Percentiles rank a stretch among this genome's conserved stretches.
Conservation (phyloP, 2,888 invertebrate genomes). For the Maniola hyperantus region DNA sequence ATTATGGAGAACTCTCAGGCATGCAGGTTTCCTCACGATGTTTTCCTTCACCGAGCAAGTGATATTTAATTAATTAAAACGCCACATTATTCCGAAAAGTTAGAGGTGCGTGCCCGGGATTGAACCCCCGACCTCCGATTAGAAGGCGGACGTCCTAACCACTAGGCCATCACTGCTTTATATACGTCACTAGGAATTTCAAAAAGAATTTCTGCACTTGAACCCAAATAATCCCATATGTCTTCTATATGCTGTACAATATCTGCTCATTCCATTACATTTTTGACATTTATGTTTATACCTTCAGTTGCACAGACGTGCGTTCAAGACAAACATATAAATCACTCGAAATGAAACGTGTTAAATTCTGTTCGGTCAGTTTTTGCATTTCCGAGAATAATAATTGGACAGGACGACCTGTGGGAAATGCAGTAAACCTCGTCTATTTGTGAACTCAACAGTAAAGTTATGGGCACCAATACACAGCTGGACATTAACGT, state of each 20-base stretch:
- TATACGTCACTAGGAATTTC: no score
- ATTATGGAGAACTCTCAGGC: no score
- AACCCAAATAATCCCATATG: no score
- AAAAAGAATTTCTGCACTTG: no score
- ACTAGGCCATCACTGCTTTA: no score
- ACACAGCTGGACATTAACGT: neutral
- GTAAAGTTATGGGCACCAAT: slow-evolving; percentile 20
- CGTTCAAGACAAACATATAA: slow-evolving; percentile 49
- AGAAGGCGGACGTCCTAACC: no score
- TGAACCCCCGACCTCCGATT: no score
- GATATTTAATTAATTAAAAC: no score
- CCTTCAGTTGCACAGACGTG: slow-evolving; percentile 27
- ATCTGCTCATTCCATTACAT: neutral
- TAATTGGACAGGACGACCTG: slow-evolving; percentile 37
- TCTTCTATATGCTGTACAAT: neutral
- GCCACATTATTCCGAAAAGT: no score
- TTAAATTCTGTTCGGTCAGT: slow-evolving; percentile 44
- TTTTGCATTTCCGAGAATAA: slow-evolving; percentile 52
- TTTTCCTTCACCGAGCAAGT: no score
- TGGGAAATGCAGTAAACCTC: slow-evolving; percentile 38
- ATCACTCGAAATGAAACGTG: slow-evolving; percentile 52
- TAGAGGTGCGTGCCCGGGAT: no score
- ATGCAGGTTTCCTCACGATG: no score
- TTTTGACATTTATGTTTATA: neutral
- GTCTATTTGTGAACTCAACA: slow-evolving; percentile 34